A percentile compares a stretch with the other conserved stretches of the same genome.
Conservation (phyloP, 2,113 vertebrate genomes). For the Marcusenius ussheri region DNA sequence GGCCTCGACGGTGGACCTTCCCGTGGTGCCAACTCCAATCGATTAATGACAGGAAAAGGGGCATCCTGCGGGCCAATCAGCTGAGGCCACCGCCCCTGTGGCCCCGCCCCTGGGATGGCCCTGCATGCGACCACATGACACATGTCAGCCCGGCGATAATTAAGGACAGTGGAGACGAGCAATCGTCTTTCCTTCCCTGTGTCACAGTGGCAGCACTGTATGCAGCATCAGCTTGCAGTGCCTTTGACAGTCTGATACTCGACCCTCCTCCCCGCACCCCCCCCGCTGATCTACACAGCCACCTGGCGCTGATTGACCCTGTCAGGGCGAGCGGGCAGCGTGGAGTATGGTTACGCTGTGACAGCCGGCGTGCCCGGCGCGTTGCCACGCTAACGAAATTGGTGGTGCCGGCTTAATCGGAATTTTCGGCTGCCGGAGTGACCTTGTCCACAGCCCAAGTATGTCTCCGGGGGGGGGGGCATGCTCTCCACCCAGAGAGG, state of each 20-base stretch:
- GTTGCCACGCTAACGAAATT: conserved; percentile 30
- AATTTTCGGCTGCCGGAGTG: background rate
- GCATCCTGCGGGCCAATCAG: background rate
- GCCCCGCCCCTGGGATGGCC: background rate
- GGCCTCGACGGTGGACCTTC: background rate
- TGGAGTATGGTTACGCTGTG: background rate
- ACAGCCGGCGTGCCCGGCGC: conserved; percentile 7
- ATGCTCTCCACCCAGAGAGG: background rate
- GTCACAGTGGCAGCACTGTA: background rate
- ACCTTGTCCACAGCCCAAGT: conserved; percentile 3
- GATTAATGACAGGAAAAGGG: background rate
- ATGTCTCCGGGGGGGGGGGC: background rate
- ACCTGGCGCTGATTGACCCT: conserved; percentile 2
- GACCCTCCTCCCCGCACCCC: background rate
- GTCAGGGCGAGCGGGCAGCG: background rate
- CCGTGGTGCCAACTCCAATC: background rate
- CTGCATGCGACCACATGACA: background rate
- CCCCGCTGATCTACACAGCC: background rate
- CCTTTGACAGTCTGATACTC: background rate
- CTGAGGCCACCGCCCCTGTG: background rate
- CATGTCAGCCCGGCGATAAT: background rate
- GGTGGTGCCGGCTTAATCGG: conserved; percentile 15
- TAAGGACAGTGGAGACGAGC: background rate
- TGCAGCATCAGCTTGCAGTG: background rate
- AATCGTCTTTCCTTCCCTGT: background rate